Conservation (phyloP, 2,888 invertebrate species). For the Tiliacea aurago region DNA sequence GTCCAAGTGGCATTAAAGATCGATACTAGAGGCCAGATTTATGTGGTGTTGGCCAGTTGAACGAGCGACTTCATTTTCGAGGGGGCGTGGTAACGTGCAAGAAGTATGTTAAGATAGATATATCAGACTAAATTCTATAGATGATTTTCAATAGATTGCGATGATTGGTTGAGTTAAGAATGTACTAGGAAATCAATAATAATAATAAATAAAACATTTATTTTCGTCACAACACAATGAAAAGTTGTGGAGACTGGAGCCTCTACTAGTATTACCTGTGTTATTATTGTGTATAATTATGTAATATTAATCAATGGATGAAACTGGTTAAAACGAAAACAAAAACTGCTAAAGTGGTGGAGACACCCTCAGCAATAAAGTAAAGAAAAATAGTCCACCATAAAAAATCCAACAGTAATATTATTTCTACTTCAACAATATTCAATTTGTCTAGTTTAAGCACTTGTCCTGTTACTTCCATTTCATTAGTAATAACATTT, state of each 20-base stretch:
- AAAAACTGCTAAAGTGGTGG: not conserved
- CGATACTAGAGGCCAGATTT: conserved; percentile 57
- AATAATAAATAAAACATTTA: too few species aligned
- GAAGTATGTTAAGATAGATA: conserved; percentile 2
- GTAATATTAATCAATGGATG: too few species aligned
- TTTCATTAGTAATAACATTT: conserved; percentile 82
- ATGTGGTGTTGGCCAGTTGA: conserved; percentile 52
- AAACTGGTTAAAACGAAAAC: not conserved
- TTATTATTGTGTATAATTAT: too few species aligned
- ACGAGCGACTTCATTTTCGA: conserved; percentile 30
- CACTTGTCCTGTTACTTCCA: conserved; percentile 78
- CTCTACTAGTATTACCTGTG: too few species aligned
- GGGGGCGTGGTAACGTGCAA: conserved; percentile 22
- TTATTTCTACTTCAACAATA: conserved; percentile 59
- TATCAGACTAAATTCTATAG: not conserved
- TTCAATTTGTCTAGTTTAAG: conserved; percentile 70
- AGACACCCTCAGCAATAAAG: not conserved
- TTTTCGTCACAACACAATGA: too few species aligned
- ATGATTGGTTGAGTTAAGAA: not conserved
- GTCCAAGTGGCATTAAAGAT: conserved; percentile 61
- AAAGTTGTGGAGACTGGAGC: too few species aligned
- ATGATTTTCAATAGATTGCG: not conserved
- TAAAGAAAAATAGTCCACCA: not conserved
- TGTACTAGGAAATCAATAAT: not conserved
- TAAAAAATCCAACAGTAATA: not conserved